Evolutionary conservation across 1,140 invertebrate species (phyloP).

Genomic region (Ladona fulva): DNA sequence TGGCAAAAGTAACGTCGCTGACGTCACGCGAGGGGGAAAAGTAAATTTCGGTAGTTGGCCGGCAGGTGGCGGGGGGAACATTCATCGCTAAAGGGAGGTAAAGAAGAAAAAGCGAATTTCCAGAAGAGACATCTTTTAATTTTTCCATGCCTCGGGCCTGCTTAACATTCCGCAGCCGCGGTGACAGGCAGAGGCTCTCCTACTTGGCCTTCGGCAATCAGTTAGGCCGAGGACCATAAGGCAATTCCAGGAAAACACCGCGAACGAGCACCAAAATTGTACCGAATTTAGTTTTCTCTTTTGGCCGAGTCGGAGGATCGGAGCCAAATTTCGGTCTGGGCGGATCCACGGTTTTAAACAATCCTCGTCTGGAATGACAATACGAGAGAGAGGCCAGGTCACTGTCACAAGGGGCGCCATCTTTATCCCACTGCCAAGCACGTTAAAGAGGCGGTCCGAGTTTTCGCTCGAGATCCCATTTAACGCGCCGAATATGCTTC

Average conservation of each 20-base stretch:
- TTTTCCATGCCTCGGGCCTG: not conserved
- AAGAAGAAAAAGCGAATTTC: no score
- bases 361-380: not conserved
- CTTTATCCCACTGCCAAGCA: not conserved
- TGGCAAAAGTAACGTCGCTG: no score
- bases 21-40: no score
- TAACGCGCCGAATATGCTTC: no score
- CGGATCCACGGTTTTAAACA: not conserved
- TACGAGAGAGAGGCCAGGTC: not conserved
- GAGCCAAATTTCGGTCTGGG: slow-evolving; percentile 1
- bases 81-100: no score
- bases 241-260: not conserved
- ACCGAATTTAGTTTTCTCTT: slow-evolving; percentile 7
- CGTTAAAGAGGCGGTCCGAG: not conserved
- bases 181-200: not conserved
- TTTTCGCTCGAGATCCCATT: not conserved
- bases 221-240: not conserved
- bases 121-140: not conserved
- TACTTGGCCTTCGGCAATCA: slow-evolving; percentile 7
- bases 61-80: no score
- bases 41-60: no score
- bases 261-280: not conserved
- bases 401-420: not conserved
- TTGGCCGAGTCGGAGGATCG: not conserved
- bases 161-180: not conserved